Percentiles rank a stretch among this genome's conserved stretches.
Evolutionary conservation across 2,113 vertebrate genomes (phyloP).

Genomic region (Microtus pennsylvanicus): DNA sequence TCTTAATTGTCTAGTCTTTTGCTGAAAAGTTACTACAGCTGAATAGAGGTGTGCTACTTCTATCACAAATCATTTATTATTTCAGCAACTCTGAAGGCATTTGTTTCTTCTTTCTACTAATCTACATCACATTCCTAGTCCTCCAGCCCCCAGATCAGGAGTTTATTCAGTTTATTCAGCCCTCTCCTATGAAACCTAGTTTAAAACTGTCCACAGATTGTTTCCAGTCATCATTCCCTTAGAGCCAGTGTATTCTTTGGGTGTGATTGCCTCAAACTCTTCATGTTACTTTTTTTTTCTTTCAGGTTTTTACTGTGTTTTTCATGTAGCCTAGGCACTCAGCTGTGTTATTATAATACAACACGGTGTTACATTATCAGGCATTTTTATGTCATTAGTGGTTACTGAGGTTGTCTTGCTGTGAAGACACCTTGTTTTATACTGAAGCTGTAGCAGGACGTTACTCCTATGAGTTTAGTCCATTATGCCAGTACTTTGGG

Average conservation of each 20-base stretch:
- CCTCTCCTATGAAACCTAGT: background rate
- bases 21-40: conserved; percentile 13
- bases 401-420: background rate
- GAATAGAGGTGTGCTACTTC: background rate
- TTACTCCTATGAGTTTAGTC: background rate
- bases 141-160: background rate
- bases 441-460: background rate
- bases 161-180: conserved; percentile 42
- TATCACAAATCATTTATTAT: conserved; percentile 36
- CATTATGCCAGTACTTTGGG: conserved; percentile 8
- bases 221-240: conserved; percentile 21
- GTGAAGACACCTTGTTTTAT: background rate
- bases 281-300: background rate
- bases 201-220: conserved; percentile 48
- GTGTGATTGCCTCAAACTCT: conserved; percentile 21
- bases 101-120: background rate
- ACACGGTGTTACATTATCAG: background rate
- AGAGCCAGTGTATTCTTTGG: background rate
- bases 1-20: conserved; percentile 33
- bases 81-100: conserved; percentile 2
- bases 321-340: background rate
- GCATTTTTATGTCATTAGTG: background rate
- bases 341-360: background rate
- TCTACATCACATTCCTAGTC: background rate
- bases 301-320: background rate